These are phyloP conservation scores for Candidula unifasciata DNA, from an alignment of 2,888 invertebrate genomes.

Conservation along the genomic window DNA sequence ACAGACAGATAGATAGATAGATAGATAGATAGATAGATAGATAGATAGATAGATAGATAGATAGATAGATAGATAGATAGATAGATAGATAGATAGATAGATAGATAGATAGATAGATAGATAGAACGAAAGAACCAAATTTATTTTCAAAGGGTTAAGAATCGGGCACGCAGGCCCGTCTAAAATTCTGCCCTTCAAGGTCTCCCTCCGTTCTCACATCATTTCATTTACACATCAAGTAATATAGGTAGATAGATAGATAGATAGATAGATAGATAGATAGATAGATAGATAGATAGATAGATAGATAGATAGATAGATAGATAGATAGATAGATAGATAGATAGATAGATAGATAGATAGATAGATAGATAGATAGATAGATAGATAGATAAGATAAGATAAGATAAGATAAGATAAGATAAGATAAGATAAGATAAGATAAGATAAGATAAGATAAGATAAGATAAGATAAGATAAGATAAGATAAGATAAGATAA, in stretches of 20 bases:
- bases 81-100: no score
- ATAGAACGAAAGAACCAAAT: no score
- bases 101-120: no score
- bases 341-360: background rate
- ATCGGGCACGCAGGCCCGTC: no score
- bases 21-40: background rate
- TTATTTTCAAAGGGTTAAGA: no score
- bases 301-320: conserved; percentile 33
- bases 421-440: background rate
- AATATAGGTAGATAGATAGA: background rate
- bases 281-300: background rate
- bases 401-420: background rate
- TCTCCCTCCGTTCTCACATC: no score
- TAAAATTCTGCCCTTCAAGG: no score
- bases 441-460: background rate
- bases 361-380: conserved; percentile 10
- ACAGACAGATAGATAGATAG: conserved; percentile 6
- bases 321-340: conserved; percentile 16
- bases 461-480: no score
- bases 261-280: background rate
- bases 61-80: no score
- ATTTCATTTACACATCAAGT: no score
- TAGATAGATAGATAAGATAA: conserved; percentile 4
- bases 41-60: no score
- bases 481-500: no score